Evolutionary conservation across 2,113 vertebrate genomes (phyloP).

Genomic region (Stomatorhinus ivindoensis): DNA sequence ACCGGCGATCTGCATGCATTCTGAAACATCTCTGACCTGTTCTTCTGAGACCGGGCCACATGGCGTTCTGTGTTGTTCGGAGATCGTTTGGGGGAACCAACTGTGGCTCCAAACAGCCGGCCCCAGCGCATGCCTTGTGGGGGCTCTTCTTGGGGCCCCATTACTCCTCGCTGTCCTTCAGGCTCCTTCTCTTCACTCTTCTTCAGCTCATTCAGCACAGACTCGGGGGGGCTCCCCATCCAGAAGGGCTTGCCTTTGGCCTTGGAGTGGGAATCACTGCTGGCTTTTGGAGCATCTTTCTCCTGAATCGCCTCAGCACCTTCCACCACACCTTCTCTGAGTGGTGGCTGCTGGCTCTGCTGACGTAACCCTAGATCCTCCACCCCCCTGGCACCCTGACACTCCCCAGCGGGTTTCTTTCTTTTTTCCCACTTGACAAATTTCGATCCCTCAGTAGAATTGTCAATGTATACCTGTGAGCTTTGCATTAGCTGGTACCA

Average conservation of each 20-base stretch:
- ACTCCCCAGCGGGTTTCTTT: constrained; percentile 38
- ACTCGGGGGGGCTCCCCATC: constrained; percentile 78
- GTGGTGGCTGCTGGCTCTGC: constrained; percentile 49
- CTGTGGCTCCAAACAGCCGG: constrained; percentile 57
- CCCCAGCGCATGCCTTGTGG: constrained; percentile 56
- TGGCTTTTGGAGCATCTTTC: constrained; percentile 36
- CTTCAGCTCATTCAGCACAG: constrained; percentile 61
- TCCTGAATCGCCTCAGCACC: constrained; percentile 64
- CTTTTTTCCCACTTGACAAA: constrained; percentile 58
- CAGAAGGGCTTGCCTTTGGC: constrained; percentile 63
- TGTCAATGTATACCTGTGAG: constrained; percentile 93
- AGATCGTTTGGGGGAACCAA: constrained; percentile 33
- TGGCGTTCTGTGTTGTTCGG: constrained; percentile 45
- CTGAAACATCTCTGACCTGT: constrained; percentile 57
- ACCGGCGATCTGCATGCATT: constrained; percentile 36
- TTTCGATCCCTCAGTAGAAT: constrained; percentile 66
- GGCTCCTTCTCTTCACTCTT: constrained; percentile 54
- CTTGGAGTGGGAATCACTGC: constrained; percentile 13
- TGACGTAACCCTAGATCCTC: constrained; percentile 40
- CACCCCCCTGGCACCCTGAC: constrained; percentile 27
- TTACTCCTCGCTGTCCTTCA: constrained; percentile 24
- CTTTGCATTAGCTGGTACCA: constrained; percentile 99
- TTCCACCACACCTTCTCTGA: constrained; percentile 63
- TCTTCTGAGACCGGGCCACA: constrained; percentile 41
- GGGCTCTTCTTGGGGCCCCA: constrained; percentile 47